Base-by-base conservation (phyloP, 2,797 vertebrate species). In the Varecia variegata region DNA sequence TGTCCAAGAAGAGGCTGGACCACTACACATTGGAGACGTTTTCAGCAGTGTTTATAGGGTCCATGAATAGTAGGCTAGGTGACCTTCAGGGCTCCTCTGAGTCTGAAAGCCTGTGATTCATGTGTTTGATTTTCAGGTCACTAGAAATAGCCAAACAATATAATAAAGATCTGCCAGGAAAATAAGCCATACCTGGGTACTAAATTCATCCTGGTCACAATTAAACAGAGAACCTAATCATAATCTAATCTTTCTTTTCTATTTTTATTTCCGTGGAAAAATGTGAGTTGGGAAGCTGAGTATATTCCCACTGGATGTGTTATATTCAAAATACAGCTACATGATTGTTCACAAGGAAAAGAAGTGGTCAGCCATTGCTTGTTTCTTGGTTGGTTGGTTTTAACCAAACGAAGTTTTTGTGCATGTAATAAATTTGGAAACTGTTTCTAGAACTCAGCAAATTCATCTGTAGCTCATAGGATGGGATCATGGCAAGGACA, bases 161-260 rank as follows among this genome's bases (percentile, higher is more conserved):
- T 71, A 88, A 85, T 74, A 87, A 93, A 74, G 68, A 86, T 71
- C 58, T 93, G 73, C 74, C 76, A 58, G 62, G 88, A 95, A 94
- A 95, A 82, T 84, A 91, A 93, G 70, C 56, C 94, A 80, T 94
- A 76, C 62, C 86, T 89, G 20, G 15, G 13, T 76, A 91, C 77
- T 74, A 88, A 88, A 52, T 73, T 94, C 74, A 93, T 62, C 87
- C 40, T 83, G 38, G 11, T 91, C 86, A 93, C 40, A 97, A 91
- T 94, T 95, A 93, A 97, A 90, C 88, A 93, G 56, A 81, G 80
- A 92, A 50, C 65, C 62, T 88, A 94, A 80, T 79, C 40, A 40
- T 74, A 91, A 96, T 90, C 93, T 95, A 74, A 92, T 95, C 83
- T 70, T n/a, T 79, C 14, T 84, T 94, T 88, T 95, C 82, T 93